Evolutionary conservation across 2,888 invertebrate genomes (phyloP), one percentile per base, ranked within the genome.

Genomic region (Lasioglossum leucozonium): DNA sequence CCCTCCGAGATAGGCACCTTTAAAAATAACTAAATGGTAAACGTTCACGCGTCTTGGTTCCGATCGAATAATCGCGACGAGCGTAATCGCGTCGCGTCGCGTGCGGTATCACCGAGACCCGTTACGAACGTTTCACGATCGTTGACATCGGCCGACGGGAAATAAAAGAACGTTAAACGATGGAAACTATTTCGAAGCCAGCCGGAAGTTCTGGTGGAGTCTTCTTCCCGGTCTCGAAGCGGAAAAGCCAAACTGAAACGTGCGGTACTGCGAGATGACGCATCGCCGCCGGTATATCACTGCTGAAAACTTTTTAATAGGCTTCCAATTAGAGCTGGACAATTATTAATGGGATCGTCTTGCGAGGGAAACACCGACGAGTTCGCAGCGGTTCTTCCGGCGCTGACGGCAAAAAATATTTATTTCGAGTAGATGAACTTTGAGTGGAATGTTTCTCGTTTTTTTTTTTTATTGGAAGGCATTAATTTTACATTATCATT

Each of bases 61-160:
- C 62, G 62, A 30, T 62, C 30, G 62, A 67, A 67, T 22, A 34
- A 67, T 37, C 73, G 80, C 62, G 71, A 71, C 77, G 72, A 73
- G 77, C 62, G 34, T 83, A 88, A 88, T 88, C 83, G 76, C 26
- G 22, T 88, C 83, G 76, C 26, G 22, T 88, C 62, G 88, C 89
- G 88, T 88, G 89, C 73, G 62, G 34, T 42, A 58, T 30, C 72
- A 42, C 34, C 65, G 44, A 73, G 65, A 69, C 62, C 69, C 73
- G 42, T 77, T 85, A 51, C 47, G 51, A 77, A 76, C 69, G 67
- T 77, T 72, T 40, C 83, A 67, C 44, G 22, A 81, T 42, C 62
- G 67, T 67, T 18, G 51, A 62, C 34, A 26, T 72, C 73, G 37
- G 16, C 42, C 55, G 8, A 30, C 30, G n/a, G 30, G 22, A 16